phyloP scores from a whole-genome alignment of 1,140 invertebrate genomes.

The Nautilus pompilius region DNA sequence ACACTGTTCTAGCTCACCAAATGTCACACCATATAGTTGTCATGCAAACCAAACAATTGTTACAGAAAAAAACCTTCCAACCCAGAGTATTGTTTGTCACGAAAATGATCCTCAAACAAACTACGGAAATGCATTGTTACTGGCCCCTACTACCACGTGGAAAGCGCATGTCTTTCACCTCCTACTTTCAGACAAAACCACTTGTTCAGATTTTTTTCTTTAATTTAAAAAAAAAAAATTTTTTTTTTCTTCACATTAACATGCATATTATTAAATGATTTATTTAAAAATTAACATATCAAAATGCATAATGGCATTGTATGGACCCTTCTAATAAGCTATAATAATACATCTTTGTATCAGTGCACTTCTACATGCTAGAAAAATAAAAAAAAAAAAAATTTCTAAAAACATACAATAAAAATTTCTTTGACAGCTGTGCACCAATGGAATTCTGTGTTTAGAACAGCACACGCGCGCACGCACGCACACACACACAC shows the following conservation, averaged over 20 bases:
- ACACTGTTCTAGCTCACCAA: no score
- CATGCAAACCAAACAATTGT: no score
- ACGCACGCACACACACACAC: no score
- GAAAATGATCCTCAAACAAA: background rate
- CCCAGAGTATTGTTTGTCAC: background rate
- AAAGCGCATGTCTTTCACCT: background rate
- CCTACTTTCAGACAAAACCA: background rate
- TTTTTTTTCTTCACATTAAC: background rate
- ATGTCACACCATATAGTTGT: no score
- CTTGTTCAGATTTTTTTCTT: background rate
- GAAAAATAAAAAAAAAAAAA: constrained; percentile 1
- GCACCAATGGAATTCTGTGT: background rate
- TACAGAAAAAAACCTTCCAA: background rate
- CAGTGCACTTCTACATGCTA: background rate
- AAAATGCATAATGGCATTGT: background rate
- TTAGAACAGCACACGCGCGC: no score
- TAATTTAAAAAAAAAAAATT: background rate
- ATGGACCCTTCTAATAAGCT: background rate
- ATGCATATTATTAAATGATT: background rate
- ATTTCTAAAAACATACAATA: background rate
- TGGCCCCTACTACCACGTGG: constrained; percentile 3
- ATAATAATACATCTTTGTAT: background rate
- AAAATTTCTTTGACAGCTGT: background rate
- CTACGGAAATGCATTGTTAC: constrained; percentile 6
- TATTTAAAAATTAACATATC: background rate